Evolutionary conservation across 1,140 invertebrate species (phyloP).

Genomic region (Brachionus asplanchnoidis): DNA sequence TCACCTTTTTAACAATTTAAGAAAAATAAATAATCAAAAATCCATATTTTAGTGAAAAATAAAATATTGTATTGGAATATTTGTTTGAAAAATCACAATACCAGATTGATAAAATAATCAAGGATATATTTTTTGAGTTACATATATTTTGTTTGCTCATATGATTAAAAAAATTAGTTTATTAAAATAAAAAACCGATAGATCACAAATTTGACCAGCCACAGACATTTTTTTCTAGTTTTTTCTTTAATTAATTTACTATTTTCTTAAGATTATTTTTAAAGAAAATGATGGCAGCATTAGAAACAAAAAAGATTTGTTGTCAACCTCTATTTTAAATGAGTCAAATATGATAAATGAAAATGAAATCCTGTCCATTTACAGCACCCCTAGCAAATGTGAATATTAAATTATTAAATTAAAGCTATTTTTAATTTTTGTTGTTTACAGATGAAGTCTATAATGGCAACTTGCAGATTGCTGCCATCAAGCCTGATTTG

Average conservation of each 20-base stretch:
- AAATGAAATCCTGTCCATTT: conserved; percentile 23
- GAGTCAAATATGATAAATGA: conserved; percentile 24
- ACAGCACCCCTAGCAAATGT: conserved; percentile 39
- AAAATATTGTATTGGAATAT: too few species aligned
- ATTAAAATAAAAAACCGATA: too few species aligned
- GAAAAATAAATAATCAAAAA: too few species aligned
- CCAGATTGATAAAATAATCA: too few species aligned
- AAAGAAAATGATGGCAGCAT: conserved; percentile 36
- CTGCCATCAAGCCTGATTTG: conserved; percentile 51
- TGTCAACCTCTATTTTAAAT: conserved; percentile 25
- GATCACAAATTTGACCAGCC: too few species aligned
- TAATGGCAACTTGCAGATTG: conserved; percentile 47
- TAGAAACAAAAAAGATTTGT: background rate
- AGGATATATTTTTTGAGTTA: too few species aligned
- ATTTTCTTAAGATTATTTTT: background rate
- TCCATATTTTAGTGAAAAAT: too few species aligned
- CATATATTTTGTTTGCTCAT: too few species aligned
- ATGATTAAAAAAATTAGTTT: too few species aligned
- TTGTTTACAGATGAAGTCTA: conserved; percentile 50
- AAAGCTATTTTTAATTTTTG: background rate
- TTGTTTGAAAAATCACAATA: too few species aligned
- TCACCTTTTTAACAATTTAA: too few species aligned
- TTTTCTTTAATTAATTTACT: background rate
- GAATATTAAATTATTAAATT: background rate
- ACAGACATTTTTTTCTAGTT: too few species aligned